Percentiles rank a stretch among this genome's conserved stretches.
Conservation (phyloP, 2,888 invertebrate genomes). For the Phrixothrix hirtus region DNA sequence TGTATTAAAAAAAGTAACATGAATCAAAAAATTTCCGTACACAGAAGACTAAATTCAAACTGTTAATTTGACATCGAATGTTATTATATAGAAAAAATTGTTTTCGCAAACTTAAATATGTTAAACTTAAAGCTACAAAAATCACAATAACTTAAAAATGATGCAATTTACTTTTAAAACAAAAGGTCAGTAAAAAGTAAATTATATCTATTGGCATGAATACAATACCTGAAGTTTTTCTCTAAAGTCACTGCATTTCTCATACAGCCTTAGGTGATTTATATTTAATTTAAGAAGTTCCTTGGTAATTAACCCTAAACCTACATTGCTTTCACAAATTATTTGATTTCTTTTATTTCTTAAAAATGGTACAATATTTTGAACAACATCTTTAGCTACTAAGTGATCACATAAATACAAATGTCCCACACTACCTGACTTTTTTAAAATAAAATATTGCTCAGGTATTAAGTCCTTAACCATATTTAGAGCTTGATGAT, state of each 20-base stretch:
- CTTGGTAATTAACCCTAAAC: constrained; percentile 66
- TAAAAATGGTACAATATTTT: constrained; percentile 33
- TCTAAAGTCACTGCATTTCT: constrained; percentile 60
- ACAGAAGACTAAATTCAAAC: too few relatives aligned
- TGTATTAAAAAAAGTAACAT: too few relatives aligned
- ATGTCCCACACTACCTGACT: constrained; percentile 12
- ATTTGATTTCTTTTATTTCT: constrained; percentile 42
- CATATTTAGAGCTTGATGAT: too few relatives aligned
- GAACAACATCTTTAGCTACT: constrained; percentile 27
- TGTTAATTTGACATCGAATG: too few relatives aligned
- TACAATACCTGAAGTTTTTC: constrained; percentile 53
- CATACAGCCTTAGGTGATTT: too few relatives aligned
- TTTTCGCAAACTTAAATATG: too few relatives aligned
- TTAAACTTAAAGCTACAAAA: neutral
- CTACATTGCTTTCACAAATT: constrained; percentile 72
- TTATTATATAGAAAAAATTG: too few relatives aligned
- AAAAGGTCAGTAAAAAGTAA: too few relatives aligned
- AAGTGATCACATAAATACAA: constrained; percentile 33
- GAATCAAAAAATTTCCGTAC: too few relatives aligned
- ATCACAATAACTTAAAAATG: too few relatives aligned
- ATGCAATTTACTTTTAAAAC: too few relatives aligned
- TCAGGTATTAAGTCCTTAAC: constrained; percentile 26
- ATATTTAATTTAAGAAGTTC: constrained; percentile 64
- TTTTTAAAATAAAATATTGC: constrained; percentile 27
- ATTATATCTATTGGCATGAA: neutral